Conservation (phyloP, 2,888 invertebrate genomes). For the Disparrhopalites patrizii region DNA sequence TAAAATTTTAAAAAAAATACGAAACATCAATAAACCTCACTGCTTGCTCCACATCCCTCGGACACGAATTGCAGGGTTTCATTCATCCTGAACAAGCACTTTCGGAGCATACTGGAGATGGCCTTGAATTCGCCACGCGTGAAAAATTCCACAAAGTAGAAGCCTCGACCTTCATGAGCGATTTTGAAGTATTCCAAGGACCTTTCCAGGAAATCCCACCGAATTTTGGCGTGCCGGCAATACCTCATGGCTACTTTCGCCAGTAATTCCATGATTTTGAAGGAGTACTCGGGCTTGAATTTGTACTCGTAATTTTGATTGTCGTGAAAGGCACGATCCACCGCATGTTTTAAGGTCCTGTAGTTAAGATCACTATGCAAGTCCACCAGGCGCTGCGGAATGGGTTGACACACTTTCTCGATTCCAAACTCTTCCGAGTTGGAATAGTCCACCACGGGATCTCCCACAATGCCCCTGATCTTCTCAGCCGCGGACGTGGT, state of each 20-base stretch:
- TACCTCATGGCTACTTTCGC: conserved; percentile 8
- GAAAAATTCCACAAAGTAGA: conserved; percentile 28
- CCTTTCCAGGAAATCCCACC: conserved; percentile 27
- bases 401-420: conserved; percentile 3
- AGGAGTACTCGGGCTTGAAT: conserved; percentile 1
- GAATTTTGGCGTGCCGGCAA: conserved; percentile 18
- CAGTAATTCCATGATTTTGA: conserved; percentile 13
- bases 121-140: conserved; percentile 6
- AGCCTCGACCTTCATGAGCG: conserved; percentile 29
- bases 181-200: conserved; percentile 27
- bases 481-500: background rate
- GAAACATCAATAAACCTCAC: background rate
- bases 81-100: background rate
- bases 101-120: conserved; percentile 15
- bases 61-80: background rate
- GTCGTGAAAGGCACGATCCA: conserved; percentile 14
- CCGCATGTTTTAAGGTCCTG: background rate
- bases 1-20: background rate
- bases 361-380: conserved; percentile 16
- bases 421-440: background rate
- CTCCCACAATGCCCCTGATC: too few relatives aligned
- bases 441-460: background rate
- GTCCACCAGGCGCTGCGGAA: background rate
- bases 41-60: background rate
- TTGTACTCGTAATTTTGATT: background rate